Conservation (phyloP, 2,113 vertebrate species). For the Genyomyrus donnyi region DNA sequence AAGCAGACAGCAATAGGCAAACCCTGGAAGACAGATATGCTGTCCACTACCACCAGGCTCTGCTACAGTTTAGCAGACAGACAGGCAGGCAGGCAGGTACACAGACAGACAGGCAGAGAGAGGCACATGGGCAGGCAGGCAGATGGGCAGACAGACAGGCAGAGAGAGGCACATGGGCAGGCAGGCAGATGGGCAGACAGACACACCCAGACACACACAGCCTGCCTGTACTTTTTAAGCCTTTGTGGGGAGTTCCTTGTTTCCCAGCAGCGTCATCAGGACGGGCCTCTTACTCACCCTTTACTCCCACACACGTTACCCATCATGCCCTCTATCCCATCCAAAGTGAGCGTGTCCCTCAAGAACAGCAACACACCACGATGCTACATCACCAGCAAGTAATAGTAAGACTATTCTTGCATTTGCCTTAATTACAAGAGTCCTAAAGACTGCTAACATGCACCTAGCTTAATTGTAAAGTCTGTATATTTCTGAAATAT, state of each 20-base stretch:
- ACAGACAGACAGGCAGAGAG: background rate
- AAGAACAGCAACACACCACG: background rate
- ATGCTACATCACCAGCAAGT: background rate
- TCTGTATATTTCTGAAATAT: background rate
- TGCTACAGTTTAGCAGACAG: background rate
- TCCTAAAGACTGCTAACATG: background rate
- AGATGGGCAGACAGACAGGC: background rate
- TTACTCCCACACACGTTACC: background rate
- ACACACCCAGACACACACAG: background rate
- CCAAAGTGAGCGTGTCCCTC: background rate
- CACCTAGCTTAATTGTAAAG: background rate
- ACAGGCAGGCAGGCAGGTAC: background rate
- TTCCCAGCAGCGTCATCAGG: background rate
- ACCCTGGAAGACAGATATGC: background rate
- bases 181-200: background rate
- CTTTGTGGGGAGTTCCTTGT: background rate
- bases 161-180: background rate
- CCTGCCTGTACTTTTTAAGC: background rate
- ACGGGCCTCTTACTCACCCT: constrained; percentile 2
- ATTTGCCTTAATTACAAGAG: background rate
- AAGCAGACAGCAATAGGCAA: background rate
- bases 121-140: background rate
- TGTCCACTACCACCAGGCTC: background rate
- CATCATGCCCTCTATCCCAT: background rate
- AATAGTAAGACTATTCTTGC: background rate